Base-by-base conservation (phyloP, 2,888 invertebrate genomes). In the Mythimna albipuncta region DNA sequence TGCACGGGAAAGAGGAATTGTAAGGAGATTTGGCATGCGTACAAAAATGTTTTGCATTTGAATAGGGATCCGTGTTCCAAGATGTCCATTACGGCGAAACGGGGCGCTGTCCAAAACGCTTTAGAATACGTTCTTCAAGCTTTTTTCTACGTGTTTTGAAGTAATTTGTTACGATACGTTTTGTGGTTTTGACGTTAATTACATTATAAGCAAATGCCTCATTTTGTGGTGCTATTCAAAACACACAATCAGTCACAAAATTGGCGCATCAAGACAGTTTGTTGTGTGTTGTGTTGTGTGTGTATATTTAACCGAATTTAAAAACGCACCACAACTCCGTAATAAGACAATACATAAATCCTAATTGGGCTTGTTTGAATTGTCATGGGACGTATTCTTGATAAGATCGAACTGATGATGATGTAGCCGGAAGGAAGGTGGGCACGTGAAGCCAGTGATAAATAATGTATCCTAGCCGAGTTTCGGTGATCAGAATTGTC, bases 21-120 rank as follows among this genome's bases (percentile, higher is more conserved):
- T 72, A 68, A 70, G 47, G 13, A 70, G 62, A 67, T 72, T 86
- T 85, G 77, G 84, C 85, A 79, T 73, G 77, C 62, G 64, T 64
- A 78, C 84, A 84, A 74, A 75, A 79, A 75, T 77, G 75, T 82
- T 72, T 62, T 73, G 64, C 73, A 77, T 77, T 84, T 69, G 69
- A 75, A 82, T 73, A 77, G 44, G 63, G 70, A 70, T 65, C 67
- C 67, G 62, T 66, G 62, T 63, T 71, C 38, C 47, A 68, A 52
- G 57, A 65, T 65, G 55, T 68, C 70, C 44, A 68, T 73, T 65
- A 65, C 67, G 19, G 52, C 54, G 62, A 54, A 63, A 58, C 50
- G 38, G 47, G 68, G 58, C 67, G 35, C 44, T 50, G 64, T 59
- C 64, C 35, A 54, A 65, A 76, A 65, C 10, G 58, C 11, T 55